Base-by-base conservation (phyloP, 1,140 invertebrate species). In the Pseudachorutes palmiensis region DNA sequence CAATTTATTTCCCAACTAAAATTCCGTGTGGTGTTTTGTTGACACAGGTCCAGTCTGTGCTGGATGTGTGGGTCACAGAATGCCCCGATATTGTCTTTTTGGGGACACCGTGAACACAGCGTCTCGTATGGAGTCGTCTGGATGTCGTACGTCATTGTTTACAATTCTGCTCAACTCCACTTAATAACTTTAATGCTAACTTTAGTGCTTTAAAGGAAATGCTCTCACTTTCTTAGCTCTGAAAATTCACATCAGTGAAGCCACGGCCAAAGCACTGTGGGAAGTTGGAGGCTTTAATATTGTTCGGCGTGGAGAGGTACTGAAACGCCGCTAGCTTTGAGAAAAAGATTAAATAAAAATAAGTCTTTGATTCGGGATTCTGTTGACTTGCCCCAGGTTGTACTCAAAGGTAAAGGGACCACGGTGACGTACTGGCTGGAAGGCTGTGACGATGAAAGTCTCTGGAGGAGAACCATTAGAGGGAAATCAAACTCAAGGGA, bases 101-200 rank as follows among this genome's bases (percentile, higher is more conserved):
- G 91, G 91, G 0, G 91, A 94, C 74, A 93, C 91, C 0, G 91
- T 97, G 2, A 97, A 97, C 77, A 95, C 91, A 0, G 91, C 93
- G 0, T 92, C 89, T 32, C 82, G 93, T 60, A 95, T 97, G 92
- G 93, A 96, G 80, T 94, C 92, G 0, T 92, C 88, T 36, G 91
- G 91, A 33, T 82, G 85, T 70, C 82, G 86, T 87, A 75, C 81
- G 79, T 77, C 22, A 33, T 26, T 36, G 29, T 24, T 33, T 45
- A 9, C 9, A 5, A 5, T 32, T 60, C 30, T 32, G 14, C 2
- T 9, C 51, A 16, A 24, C 12, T 55, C 51, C 51, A 19, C 36
- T 45, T 45, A n/a, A n/a, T 45, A 12, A 19, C 36, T 45, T 45
- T 45, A 9, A 45, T 19, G n/a, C 36, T 19, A 45, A 45, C 36